These are phyloP conservation scores for Crenuchus spilurus DNA, from an alignment of 2,797 vertebrate genomes.

Conservation along the genomic window DNA sequence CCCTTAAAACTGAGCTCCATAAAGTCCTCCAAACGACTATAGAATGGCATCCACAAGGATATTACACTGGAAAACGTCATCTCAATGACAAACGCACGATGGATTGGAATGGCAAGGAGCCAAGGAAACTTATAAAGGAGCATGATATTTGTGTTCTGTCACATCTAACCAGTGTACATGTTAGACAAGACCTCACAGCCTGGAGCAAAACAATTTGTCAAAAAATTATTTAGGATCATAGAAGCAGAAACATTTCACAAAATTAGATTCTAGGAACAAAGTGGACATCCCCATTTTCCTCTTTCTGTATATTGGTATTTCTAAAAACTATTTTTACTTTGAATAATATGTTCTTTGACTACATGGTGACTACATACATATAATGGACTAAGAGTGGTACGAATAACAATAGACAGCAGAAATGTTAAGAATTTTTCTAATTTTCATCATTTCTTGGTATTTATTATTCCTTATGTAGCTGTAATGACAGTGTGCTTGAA, in stretches of 20 bases:
- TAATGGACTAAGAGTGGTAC: no score
- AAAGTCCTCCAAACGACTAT: slow-evolving; percentile 34
- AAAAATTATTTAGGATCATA: neutral
- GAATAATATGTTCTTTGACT: no score
- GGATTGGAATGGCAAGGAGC: slow-evolving; percentile 12
- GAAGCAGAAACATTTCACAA: neutral
- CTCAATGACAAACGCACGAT: slow-evolving; percentile 23
- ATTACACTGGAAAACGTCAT: slow-evolving; percentile 29
- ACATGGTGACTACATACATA: no score
- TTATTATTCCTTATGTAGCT: no score
- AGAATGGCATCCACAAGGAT: slow-evolving; percentile 24
- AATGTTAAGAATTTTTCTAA: no score
- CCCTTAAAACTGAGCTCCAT: slow-evolving; percentile 26
- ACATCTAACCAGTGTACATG: neutral
- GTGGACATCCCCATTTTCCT: no score
- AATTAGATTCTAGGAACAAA: no score
- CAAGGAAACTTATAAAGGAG: slow-evolving; percentile 12
- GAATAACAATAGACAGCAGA: no score
- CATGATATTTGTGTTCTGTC: neutral
- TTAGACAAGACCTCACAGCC: neutral
- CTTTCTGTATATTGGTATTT: no score
- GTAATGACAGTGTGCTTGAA: no score
- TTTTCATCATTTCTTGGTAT: no score
- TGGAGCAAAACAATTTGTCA: neutral
- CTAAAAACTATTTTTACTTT: no score